phyloP scores from a whole-genome alignment of 53 echinoderm and acorn worm species.

The Paracentrotus lividus region DNA sequence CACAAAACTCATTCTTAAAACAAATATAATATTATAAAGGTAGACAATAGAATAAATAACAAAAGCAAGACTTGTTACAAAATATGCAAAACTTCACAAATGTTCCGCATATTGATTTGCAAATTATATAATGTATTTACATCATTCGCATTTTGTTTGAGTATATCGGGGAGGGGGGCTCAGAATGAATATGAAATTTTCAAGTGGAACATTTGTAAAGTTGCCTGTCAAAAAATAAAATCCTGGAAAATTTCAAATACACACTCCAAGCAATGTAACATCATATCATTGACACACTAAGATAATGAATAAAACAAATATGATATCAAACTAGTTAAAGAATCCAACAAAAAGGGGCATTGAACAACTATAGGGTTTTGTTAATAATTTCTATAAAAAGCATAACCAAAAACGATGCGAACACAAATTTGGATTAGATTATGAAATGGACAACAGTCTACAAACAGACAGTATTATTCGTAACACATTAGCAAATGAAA shows the following conservation, averaged over 20 bases:
- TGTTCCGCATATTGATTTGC: not conserved
- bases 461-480: not conserved
- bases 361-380: not conserved
- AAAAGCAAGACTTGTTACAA: constrained; percentile 32
- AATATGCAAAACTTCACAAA: not conserved
- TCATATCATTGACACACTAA: not conserved
- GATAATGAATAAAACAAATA: not conserved
- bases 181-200: no score
- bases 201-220: not conserved
- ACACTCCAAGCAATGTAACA: not conserved
- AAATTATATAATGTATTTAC: not conserved
- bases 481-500: not conserved
- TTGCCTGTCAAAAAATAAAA: not conserved
- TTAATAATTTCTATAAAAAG: not conserved
- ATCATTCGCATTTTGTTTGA: no score
- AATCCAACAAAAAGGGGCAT: not conserved
- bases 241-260: not conserved
- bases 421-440: constrained; percentile 13
- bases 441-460: no score
- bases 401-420: constrained; percentile 1
- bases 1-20: constrained; percentile 24
- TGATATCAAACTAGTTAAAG: not conserved
- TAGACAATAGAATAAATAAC: constrained; percentile 1
- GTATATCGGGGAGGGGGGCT: no score
- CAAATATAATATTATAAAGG: not conserved